phyloP scores from a whole-genome alignment of 1,140 invertebrate species.

The Nephotettix cincticeps region DNA sequence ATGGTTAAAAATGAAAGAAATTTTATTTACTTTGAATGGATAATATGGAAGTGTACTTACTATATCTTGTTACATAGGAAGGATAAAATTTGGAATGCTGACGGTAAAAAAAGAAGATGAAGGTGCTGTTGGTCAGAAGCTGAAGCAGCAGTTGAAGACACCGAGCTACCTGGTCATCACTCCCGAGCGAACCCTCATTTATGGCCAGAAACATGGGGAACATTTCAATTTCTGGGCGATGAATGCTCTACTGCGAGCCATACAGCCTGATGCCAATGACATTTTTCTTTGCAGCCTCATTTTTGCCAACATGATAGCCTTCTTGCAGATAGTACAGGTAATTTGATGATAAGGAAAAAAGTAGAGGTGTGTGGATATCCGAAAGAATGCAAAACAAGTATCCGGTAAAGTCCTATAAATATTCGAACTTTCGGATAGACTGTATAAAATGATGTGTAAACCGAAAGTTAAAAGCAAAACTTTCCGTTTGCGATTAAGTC shows the following conservation, averaged over 20 bases:
- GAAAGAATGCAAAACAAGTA: too few species aligned
- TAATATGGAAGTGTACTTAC: too few species aligned
- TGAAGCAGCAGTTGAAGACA: constrained; percentile 43
- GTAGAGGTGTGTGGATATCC: too few species aligned
- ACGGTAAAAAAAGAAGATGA: constrained; percentile 42
- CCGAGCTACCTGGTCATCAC: constrained; percentile 47
- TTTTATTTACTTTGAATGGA: too few species aligned
- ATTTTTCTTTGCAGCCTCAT: constrained; percentile 52
- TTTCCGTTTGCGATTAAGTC: too few species aligned
- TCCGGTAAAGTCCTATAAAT: too few species aligned
- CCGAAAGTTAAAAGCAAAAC: too few species aligned
- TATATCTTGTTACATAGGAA: constrained; percentile 32
- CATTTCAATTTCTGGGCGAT: constrained; percentile 49
- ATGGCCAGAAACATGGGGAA: constrained; percentile 49
- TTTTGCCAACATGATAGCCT: constrained; percentile 50
- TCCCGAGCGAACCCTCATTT: constrained; percentile 48
- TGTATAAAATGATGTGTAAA: too few species aligned
- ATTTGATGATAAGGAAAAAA: not conserved
- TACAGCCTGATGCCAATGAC: constrained; percentile 56
- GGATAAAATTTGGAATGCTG: constrained; percentile 52
- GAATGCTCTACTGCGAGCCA: constrained; percentile 50
- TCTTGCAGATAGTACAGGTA: constrained; percentile 50
- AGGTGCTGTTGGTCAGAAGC: constrained; percentile 37
- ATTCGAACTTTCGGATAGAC: too few species aligned
- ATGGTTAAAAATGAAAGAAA: too few species aligned